These are phyloP conservation scores for Rhabdornis inornatus DNA, from an alignment of 2,113 vertebrate genomes.

Conservation along the genomic window DNA sequence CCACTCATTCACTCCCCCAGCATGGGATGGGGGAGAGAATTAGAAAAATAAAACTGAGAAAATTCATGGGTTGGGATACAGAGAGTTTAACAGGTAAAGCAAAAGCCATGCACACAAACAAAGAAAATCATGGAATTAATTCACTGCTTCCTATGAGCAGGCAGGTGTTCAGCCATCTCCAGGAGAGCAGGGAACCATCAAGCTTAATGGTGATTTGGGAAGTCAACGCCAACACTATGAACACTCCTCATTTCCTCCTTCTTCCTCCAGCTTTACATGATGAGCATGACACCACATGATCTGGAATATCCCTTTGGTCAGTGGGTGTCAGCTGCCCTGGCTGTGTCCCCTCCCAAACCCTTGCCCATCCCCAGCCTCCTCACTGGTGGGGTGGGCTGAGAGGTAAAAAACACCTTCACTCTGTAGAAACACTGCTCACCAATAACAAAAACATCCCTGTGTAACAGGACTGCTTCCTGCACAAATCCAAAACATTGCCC, in stretches of 20 bases:
- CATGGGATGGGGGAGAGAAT: background rate
- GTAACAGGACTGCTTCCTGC: background rate
- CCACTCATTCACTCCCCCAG: background rate
- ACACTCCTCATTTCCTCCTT: background rate
- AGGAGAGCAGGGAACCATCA: background rate
- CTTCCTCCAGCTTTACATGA: background rate
- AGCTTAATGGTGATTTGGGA: background rate
- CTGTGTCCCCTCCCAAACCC: background rate
- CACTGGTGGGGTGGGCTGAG: background rate
- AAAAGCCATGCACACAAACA: accelerated
- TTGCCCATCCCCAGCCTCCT: background rate
- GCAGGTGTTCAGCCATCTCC: background rate
- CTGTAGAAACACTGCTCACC: background rate
- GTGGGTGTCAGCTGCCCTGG: background rate
- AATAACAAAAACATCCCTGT: background rate
- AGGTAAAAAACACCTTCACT: background rate
- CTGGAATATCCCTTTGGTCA: background rate
- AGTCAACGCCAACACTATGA: background rate
- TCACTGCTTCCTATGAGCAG: background rate
- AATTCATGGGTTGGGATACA: background rate
- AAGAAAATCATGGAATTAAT: background rate
- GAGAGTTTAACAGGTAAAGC: background rate
- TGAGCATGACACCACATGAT: background rate
- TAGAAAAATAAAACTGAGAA: background rate
- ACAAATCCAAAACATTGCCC: background rate